phyloP scores from a whole-genome alignment of 2,797 vertebrate genomes.

The Gadopsis bispinosus region DNA sequence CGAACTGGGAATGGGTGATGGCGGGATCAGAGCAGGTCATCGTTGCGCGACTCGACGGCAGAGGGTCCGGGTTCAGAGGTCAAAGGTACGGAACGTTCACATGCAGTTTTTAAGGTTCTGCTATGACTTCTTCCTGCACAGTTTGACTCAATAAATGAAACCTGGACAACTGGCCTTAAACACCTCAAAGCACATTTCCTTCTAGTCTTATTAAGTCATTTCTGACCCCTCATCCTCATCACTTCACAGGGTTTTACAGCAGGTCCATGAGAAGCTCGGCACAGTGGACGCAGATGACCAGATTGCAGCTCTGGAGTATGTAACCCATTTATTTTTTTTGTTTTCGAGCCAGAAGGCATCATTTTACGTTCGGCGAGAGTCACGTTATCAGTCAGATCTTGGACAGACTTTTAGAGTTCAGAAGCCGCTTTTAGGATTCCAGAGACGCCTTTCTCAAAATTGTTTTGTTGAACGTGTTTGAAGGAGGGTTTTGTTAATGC shows the following conservation, averaged over 20 bases:
- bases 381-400: neutral
- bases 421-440: neutral
- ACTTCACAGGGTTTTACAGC: slow-evolving; percentile 85
- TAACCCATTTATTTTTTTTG: slow-evolving; percentile 46
- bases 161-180: neutral
- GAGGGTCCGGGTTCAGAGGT: slow-evolving; percentile 94
- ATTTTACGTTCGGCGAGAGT: too few relatives aligned
- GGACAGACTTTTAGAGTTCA: neutral
- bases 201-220: neutral
- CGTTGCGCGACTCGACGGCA: slow-evolving; percentile 92
- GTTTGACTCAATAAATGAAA: neutral
- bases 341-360: neutral
- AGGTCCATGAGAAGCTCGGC: slow-evolving; percentile 89
- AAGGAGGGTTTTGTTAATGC: neutral
- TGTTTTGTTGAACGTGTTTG: neutral
- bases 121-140: too few relatives aligned
- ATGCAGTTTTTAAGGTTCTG: neutral
- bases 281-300: slow-evolving; percentile 93
- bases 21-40: slow-evolving; percentile 91
- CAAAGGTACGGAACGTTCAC: slow-evolving; percentile 78
- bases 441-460: neutral
- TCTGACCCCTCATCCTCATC: neutral
- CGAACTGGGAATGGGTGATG: slow-evolving; percentile 93
- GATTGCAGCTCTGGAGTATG: slow-evolving; percentile 92
- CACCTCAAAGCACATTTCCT: neutral